phyloP scores from a whole-genome alignment of 1,140 invertebrate genomes.

The Caenorhabditis brenneri region DNA sequence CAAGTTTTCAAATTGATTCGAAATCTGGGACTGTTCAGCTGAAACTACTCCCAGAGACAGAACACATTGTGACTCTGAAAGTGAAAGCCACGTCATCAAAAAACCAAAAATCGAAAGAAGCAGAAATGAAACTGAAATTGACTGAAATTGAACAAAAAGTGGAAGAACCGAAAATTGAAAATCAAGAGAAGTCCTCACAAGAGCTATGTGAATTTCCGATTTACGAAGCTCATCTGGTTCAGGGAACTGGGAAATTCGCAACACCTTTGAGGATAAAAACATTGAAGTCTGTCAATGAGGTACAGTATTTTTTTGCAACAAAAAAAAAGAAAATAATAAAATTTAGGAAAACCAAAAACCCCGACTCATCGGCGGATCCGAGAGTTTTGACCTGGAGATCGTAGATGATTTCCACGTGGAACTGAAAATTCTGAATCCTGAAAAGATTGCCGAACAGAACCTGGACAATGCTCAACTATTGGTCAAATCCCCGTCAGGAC shows the following conservation, averaged over 20 bases:
- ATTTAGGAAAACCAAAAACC: conserved; percentile 28
- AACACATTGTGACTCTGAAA: background rate
- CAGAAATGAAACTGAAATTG: background rate
- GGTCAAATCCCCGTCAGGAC: background rate
- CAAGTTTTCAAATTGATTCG: background rate
- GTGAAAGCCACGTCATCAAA: conserved; percentile 1
- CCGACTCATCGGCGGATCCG: background rate
- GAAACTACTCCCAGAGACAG: background rate
- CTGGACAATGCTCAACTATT: background rate
- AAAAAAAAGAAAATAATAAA: no score
- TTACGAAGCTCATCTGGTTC: conserved; percentile 11
- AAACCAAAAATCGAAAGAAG: background rate
- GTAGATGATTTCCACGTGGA: background rate
- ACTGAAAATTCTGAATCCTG: background rate
- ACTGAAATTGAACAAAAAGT: background rate
- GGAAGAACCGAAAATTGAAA: background rate
- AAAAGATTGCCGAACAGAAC: background rate
- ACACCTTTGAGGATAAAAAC: background rate
- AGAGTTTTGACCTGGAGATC: background rate
- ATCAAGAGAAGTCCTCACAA: background rate
- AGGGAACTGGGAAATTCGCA: background rate
- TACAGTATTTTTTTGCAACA: background rate
- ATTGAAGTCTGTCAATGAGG: background rate
- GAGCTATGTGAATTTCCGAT: conserved; percentile 8
- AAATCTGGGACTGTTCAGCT: background rate